These are phyloP conservation scores for Carcinoscorpius rotundicauda DNA, from an alignment of 1,140 invertebrate genomes.

Conservation along the genomic window DNA sequence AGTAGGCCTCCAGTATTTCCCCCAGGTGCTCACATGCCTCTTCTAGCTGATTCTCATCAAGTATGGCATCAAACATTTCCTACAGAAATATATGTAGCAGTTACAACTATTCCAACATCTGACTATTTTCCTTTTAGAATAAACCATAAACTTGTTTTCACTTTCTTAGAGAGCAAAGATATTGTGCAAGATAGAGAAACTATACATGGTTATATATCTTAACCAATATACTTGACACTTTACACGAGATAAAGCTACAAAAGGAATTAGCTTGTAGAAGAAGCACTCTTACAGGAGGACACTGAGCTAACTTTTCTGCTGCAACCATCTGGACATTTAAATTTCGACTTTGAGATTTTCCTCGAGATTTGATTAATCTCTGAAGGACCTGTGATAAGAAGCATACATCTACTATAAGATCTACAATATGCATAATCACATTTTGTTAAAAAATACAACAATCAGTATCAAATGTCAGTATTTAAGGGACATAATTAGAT, in stretches of 20 bases:
- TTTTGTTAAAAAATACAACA: too few species aligned
- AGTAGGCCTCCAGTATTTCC: conserved; percentile 95
- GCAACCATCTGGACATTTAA: conserved; percentile 99
- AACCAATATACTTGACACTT: too few species aligned
- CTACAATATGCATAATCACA: too few species aligned
- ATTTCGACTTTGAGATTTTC: conserved; percentile 94
- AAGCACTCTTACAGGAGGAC: conserved; percentile 50
- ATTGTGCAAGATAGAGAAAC: too few species aligned
- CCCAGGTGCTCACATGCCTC: conserved; percentile 98
- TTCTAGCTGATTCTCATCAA: conserved; percentile 96
- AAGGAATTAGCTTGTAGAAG: too few species aligned
- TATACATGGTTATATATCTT: too few species aligned
- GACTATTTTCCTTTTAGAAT: background rate
- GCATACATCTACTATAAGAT: too few species aligned
- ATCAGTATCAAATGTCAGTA: too few species aligned
- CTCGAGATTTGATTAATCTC: conserved; percentile 94
- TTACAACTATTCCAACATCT: background rate
- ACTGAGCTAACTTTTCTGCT: conserved; percentile 96
- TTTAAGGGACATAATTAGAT: too few species aligned
- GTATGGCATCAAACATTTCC: conserved; percentile 97
- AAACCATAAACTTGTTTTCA: too few species aligned
- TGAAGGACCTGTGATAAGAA: conserved; percentile 66
- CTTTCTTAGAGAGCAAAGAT: too few species aligned
- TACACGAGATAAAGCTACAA: too few species aligned
- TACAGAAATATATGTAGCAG: conserved; percentile 22